These are phyloP conservation scores for Dermochelys coriacea DNA, from an alignment of 2,797 vertebrate genomes.

Conservation along the genomic window DNA sequence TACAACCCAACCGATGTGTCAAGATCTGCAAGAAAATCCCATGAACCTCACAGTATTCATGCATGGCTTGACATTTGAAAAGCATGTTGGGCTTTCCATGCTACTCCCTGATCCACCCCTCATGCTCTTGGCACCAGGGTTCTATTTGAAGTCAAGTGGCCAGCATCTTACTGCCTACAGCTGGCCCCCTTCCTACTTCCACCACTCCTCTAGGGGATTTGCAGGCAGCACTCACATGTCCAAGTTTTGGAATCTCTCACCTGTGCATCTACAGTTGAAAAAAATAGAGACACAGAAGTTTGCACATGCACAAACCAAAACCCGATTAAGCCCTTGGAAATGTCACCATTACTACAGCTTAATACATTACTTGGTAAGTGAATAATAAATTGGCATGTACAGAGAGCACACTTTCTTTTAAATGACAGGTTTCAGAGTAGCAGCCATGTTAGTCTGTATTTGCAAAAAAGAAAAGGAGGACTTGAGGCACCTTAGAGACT, in stretches of 20 bases:
- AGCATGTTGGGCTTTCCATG: conserved; percentile 14
- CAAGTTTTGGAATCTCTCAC: background rate
- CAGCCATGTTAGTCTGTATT: too few species aligned
- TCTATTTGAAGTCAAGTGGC: background rate
- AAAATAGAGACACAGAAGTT: background rate
- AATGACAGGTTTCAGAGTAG: too few species aligned
- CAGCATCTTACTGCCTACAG: background rate
- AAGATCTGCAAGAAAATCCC: background rate
- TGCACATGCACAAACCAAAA: background rate
- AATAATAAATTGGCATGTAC: rapidly evolving
- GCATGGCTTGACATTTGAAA: conserved; percentile 9
- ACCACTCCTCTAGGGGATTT: background rate
- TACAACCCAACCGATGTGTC: background rate
- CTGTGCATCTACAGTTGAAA: background rate
- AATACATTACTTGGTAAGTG: background rate
- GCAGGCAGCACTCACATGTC: background rate
- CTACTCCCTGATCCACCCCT: background rate
- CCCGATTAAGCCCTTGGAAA: background rate
- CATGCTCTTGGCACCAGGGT: background rate
- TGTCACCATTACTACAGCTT: background rate
- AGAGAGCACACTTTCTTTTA: background rate
- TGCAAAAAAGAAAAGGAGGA: too few species aligned
- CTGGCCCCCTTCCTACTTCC: background rate
- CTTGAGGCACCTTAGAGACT: too few species aligned
- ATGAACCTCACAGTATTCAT: background rate